These are phyloP conservation scores for Karalla daura DNA, from an alignment of 2,797 vertebrate genomes.

Conservation along the genomic window DNA sequence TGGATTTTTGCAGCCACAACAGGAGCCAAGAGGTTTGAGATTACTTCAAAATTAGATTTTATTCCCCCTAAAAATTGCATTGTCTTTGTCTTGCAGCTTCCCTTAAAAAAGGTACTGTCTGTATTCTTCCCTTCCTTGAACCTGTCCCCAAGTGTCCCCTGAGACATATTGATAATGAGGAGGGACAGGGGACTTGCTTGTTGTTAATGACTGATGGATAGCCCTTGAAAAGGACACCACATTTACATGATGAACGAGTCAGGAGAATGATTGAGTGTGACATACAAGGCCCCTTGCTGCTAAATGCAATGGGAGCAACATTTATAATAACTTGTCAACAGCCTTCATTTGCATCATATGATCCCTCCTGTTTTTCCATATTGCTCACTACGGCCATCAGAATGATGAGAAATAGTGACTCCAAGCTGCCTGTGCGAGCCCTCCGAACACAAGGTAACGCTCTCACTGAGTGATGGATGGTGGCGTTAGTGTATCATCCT, in stretches of 20 bases:
- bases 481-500: neutral
- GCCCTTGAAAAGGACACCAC: conserved; percentile 76
- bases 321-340: conserved; percentile 78
- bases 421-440: neutral
- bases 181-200: conserved; percentile 57
- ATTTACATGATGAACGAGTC: conserved; percentile 81
- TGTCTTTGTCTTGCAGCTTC: neutral
- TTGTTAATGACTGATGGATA: conserved; percentile 82
- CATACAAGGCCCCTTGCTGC: conserved; percentile 67
- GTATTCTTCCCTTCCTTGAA: conserved; percentile 20
- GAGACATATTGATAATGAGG: conserved; percentile 62
- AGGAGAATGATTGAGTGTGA: conserved; percentile 74
- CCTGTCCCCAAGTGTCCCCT: conserved; percentile 26
- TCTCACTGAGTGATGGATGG: conserved; percentile 23
- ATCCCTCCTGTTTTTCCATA: conserved; percentile 46
- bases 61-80: neutral
- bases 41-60: neutral
- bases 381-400: conserved; percentile 41
- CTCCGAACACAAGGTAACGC: conserved; percentile 15
- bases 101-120: conserved; percentile 8
- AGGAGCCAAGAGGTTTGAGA: neutral
- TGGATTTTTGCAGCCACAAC: neutral
- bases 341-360: conserved; percentile 63
- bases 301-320: conserved; percentile 63
- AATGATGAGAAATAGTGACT: conserved; percentile 42